These are phyloP conservation scores for Arenaria interpres DNA, from an alignment of 2,113 vertebrate species.

Conservation along the genomic window DNA sequence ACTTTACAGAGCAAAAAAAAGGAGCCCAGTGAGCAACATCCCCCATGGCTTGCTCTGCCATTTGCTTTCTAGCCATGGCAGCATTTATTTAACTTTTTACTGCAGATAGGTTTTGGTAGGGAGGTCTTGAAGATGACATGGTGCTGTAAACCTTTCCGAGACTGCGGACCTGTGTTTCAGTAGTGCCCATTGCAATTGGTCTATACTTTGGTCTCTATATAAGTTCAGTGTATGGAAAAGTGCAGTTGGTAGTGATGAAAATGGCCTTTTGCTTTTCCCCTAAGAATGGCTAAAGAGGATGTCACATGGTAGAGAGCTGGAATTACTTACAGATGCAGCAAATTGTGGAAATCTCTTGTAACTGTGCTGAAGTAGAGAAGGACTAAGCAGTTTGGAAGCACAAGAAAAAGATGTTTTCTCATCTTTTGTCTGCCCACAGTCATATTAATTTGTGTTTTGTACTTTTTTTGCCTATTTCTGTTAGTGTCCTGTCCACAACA, in stretches of 20 bases:
- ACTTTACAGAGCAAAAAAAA: not conserved
- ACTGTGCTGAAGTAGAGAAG: not conserved
- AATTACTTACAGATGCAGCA: conserved; percentile 9
- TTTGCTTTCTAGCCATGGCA: not conserved
- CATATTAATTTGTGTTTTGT: not conserved
- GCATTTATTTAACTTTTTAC: not conserved
- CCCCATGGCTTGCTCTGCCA: not conserved
- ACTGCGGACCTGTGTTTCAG: not conserved
- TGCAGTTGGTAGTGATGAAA: not conserved
- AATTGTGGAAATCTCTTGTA: not conserved
- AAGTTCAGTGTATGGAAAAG: not conserved
- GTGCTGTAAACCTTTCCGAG: not conserved
- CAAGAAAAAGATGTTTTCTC: not conserved
- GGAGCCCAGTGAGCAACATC: not conserved
- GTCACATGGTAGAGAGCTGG: not conserved
- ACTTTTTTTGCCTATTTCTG: not conserved
- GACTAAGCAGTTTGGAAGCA: not conserved
- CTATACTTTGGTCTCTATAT: not conserved
- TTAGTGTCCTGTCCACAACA: not conserved
- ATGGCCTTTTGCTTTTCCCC: not conserved
- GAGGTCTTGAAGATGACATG: not conserved
- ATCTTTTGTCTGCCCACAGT: not conserved
- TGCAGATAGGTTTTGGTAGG: not conserved
- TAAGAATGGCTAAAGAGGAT: not conserved
- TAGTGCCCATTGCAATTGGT: not conserved